Conservation (phyloP, 2,888 invertebrate species). For the Stenolophus ochropezus region DNA sequence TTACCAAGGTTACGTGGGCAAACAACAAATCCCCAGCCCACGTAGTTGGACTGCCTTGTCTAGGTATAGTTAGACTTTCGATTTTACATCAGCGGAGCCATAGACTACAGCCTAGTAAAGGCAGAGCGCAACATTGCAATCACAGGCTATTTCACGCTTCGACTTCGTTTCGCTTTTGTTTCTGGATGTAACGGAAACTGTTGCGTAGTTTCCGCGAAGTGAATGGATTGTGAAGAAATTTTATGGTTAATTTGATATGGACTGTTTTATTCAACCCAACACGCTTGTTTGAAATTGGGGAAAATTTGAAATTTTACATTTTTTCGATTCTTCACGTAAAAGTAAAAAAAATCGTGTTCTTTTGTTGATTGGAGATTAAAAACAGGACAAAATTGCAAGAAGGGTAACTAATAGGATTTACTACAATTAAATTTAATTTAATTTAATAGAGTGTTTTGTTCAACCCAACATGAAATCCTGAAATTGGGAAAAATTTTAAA, state of each 20-base stretch:
- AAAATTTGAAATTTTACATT: too few relatives aligned
- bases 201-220: conserved; percentile 5
- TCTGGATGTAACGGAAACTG: conserved; percentile 34
- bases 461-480: too few relatives aligned
- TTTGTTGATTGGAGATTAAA: too few relatives aligned
- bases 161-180: conserved; percentile 35
- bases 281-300: too few relatives aligned
- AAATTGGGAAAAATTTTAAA: too few relatives aligned
- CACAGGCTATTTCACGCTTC: conserved; percentile 10
- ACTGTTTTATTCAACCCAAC: background rate
- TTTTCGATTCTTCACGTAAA: too few relatives aligned
- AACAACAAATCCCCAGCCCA: conserved; percentile 26
- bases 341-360: too few relatives aligned
- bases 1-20: conserved; percentile 45
- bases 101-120: background rate
- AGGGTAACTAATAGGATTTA: too few relatives aligned
- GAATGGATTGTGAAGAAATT: conserved; percentile 27
- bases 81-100: conserved; percentile 16
- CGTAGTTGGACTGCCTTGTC: background rate
- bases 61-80: conserved; percentile 21
- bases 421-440: too few relatives aligned
- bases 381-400: too few relatives aligned
- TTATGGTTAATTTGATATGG: conserved; percentile 34
- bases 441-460: too few relatives aligned
- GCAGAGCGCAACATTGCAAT: background rate